Percentiles rank a stretch among this genome's conserved stretches.
Evolutionary conservation across 1,140 invertebrate species (phyloP).

Genomic region (Drosophila murphyi): DNA sequence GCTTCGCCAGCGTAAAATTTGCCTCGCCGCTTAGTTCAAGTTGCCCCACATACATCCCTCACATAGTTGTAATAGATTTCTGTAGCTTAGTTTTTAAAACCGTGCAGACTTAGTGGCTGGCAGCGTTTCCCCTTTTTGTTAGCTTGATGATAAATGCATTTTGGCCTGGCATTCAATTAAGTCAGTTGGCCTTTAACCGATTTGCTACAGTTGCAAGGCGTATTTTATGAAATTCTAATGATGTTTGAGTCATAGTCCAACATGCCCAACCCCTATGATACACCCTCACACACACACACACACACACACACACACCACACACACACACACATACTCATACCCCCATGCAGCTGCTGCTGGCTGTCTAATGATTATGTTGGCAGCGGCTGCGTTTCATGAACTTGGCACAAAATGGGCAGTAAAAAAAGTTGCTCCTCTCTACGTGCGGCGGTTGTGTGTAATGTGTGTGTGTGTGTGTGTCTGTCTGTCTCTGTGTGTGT

Average conservation of each 20-base stretch:
- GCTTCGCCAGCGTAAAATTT: slow-evolving; percentile 70
- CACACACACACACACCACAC: background rate
- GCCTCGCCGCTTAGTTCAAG: slow-evolving; percentile 61
- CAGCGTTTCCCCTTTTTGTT: background rate
- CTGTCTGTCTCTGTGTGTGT: slow-evolving; percentile 46
- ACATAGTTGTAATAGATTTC: slow-evolving; percentile 63
- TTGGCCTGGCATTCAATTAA: slow-evolving; percentile 69
- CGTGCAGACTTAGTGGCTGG: slow-evolving; percentile 40
- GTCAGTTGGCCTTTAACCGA: slow-evolving; percentile 45
- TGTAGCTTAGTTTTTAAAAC: slow-evolving; percentile 59
- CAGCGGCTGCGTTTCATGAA: slow-evolving; percentile 65
- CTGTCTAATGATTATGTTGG: slow-evolving; percentile 35
- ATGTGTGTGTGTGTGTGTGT: slow-evolving; percentile 31
- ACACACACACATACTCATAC: background rate
- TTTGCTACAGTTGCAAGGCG: slow-evolving; percentile 56
- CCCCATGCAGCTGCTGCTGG: slow-evolving; percentile 9
- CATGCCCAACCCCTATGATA: background rate
- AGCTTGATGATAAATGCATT: slow-evolving; percentile 71
- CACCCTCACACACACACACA: background rate
- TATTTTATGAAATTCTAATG: slow-evolving; percentile 74
- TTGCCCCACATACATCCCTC: background rate
- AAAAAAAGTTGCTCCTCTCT: slow-evolving; percentile 61
- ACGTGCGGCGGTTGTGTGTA: slow-evolving; percentile 12
- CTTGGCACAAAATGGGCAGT: slow-evolving; percentile 50
- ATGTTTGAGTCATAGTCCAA: slow-evolving; percentile 51